Conservation (phyloP, 2,888 invertebrate species). For the Ornithoptera alexandrae region DNA sequence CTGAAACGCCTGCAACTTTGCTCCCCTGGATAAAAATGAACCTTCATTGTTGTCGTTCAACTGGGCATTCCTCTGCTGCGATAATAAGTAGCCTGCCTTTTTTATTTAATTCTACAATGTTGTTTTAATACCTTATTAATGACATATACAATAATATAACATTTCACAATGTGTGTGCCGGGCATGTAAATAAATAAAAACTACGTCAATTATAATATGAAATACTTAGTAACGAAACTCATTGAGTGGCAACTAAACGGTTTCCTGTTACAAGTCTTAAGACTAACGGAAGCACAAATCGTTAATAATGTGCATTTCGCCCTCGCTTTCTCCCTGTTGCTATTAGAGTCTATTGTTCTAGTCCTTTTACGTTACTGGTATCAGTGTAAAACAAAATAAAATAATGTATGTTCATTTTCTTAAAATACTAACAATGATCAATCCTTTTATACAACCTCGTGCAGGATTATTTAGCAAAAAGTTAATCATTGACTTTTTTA, state of each 20-base stretch:
- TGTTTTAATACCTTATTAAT: neutral
- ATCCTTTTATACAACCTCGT: too few relatives aligned
- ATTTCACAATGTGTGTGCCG: neutral
- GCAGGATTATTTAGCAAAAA: too few relatives aligned
- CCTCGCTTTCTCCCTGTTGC: constrained; percentile 65
- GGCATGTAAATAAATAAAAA: neutral
- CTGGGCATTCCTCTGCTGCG: constrained; percentile 10
- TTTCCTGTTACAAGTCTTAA: constrained; percentile 56
- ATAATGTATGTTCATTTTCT: too few relatives aligned
- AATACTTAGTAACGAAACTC: constrained; percentile 32
- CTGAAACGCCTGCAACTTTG: constrained; percentile 68
- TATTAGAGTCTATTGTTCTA: constrained; percentile 29
- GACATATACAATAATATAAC: neutral
- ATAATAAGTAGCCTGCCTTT: constrained; percentile 4
- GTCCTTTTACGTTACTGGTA: neutral
- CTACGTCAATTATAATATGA: neutral
- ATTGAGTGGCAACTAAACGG: constrained; percentile 48
- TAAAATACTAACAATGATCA: too few relatives aligned
- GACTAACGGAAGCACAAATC: constrained; percentile 65
- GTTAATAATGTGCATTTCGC: constrained; percentile 69
- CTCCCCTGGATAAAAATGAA: constrained; percentile 68
- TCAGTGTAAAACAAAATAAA: too few relatives aligned
- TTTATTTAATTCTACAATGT: neutral
- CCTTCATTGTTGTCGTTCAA: constrained; percentile 38
- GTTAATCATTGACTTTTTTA: too few relatives aligned